Conservation (phyloP, 2,113 vertebrate species). For the Apaloderma vittatum region DNA sequence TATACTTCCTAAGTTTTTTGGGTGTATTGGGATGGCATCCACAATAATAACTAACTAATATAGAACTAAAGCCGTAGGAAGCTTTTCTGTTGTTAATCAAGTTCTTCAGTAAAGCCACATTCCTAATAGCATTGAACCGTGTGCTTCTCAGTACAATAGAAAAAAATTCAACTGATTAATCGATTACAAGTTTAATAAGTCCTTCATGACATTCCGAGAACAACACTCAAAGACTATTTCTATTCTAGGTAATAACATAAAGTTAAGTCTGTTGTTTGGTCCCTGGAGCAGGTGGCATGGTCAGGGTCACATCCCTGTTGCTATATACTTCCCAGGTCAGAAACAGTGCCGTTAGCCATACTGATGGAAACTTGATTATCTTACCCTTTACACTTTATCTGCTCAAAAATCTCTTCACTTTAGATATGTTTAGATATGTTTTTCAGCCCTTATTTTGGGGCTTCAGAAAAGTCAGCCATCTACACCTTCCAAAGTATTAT, state of each 20-base stretch:
- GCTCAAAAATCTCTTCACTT: background rate
- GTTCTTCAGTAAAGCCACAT: background rate
- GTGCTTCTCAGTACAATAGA: background rate
- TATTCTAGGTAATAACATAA: background rate
- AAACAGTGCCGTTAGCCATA: background rate
- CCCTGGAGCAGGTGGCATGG: background rate
- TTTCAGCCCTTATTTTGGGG: background rate
- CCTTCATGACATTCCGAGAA: fast-evolving
- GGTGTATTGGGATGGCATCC: background rate
- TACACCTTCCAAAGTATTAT: background rate
- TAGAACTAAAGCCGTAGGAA: background rate
- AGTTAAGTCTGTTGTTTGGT: background rate
- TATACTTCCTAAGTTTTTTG: background rate
- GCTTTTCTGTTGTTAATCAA: background rate
- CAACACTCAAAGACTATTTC: background rate
- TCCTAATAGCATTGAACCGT: background rate
- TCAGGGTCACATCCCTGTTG: background rate
- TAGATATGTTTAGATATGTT: background rate
- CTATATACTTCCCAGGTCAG: background rate
- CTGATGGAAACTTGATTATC: background rate
- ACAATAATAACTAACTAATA: background rate
- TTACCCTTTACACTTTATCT: background rate
- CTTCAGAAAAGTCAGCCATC: background rate
- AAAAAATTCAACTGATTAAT: background rate
- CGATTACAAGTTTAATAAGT: background rate